Conservation (phyloP, 2,113 vertebrate species). For the Alexandromys fortis region DNA sequence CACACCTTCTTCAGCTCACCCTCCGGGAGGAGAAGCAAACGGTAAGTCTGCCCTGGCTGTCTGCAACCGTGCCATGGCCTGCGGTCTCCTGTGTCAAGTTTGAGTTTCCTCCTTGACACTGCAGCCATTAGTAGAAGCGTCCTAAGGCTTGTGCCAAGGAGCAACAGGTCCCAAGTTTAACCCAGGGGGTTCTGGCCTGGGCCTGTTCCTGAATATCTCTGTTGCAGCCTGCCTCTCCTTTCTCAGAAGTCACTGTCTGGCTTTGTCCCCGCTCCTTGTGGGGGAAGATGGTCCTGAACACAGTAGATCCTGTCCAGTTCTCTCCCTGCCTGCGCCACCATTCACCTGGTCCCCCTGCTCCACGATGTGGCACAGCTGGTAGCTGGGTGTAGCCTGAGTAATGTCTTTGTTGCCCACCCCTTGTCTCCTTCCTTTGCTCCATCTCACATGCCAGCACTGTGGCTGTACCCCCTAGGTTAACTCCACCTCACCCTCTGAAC, state of each 20-base stretch:
- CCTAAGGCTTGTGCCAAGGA: background rate
- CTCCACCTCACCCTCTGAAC: background rate
- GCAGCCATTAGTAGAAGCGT: background rate
- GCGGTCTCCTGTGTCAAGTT: background rate
- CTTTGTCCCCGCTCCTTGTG: background rate
- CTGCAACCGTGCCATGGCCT: rapidly evolving
- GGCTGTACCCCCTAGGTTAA: background rate
- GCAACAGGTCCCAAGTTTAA: background rate
- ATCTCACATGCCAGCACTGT: background rate
- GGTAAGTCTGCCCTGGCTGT: constrained; percentile 81
- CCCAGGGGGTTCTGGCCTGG: background rate
- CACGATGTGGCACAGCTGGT: too few species aligned
- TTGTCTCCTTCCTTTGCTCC: background rate
- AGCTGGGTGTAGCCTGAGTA: background rate
- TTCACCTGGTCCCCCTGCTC: background rate
- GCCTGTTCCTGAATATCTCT: background rate
- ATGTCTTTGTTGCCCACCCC: rapidly evolving
- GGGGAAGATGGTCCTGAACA: background rate
- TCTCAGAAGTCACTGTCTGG: background rate
- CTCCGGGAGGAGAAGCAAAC: constrained; percentile 91
- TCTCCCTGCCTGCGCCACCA: rapidly evolving
- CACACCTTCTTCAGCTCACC: constrained; percentile 95
- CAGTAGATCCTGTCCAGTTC: too few species aligned
- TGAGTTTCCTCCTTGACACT: background rate
- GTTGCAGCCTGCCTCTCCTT: background rate